These are phyloP conservation scores for Scaptomyza cyrtandrae DNA, from an alignment of 2,888 invertebrate genomes.

Conservation along the genomic window DNA sequence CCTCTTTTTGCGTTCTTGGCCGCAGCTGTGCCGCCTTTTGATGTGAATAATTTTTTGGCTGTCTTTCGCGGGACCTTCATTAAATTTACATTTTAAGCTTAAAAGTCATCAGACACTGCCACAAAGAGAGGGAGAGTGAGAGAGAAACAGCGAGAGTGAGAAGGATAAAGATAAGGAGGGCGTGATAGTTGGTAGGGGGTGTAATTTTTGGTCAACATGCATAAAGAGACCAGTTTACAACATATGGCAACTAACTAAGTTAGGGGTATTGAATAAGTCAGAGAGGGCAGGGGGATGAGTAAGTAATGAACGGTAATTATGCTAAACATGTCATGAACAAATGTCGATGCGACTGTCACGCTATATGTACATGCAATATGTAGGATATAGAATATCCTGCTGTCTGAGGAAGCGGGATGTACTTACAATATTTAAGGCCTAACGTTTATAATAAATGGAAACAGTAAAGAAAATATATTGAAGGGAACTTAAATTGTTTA, in stretches of 20 bases:
- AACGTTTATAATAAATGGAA: too few relatives aligned
- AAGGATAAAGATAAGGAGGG: background rate
- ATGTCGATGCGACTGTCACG: constrained; percentile 53
- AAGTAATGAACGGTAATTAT: constrained; percentile 77
- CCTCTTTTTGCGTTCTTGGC: constrained; percentile 36
- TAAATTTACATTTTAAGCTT: constrained; percentile 70
- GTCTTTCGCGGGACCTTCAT: constrained; percentile 54
- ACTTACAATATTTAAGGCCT: too few relatives aligned
- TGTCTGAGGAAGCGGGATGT: background rate
- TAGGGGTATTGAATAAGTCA: constrained; percentile 1
- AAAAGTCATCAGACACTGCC: constrained; percentile 19
- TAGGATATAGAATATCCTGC: constrained; percentile 3
- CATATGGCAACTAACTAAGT: constrained; percentile 63
- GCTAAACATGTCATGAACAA: constrained; percentile 74
- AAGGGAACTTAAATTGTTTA: too few relatives aligned
- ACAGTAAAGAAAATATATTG: too few relatives aligned
- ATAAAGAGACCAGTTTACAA: constrained; percentile 64
- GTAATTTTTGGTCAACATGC: constrained; percentile 37
- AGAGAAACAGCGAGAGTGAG: background rate
- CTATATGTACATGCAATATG: constrained; percentile 6
- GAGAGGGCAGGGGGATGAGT: constrained; percentile 13
- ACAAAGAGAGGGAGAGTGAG: background rate
- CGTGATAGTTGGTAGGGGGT: background rate
- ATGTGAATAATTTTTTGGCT: constrained; percentile 68
- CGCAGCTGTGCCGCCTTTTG: constrained; percentile 67